phyloP scores from a whole-genome alignment of 92 coral and sea anemone genomes.

The Montipora capitata region DNA sequence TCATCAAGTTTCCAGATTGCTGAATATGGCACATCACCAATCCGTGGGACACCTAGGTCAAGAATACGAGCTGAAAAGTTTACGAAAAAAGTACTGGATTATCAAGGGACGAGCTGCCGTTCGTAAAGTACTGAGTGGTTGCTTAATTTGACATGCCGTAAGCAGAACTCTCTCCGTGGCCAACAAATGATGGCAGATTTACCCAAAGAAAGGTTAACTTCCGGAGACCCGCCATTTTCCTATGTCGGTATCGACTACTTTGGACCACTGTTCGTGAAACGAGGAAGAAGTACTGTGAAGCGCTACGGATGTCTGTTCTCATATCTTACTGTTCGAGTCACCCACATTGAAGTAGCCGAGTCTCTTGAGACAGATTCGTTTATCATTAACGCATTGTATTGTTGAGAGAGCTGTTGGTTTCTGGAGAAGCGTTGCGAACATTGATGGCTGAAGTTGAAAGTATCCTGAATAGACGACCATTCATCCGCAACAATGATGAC shows the following conservation, averaged over 20 bases:
- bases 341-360: not conserved
- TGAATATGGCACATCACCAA: constrained; percentile 18
- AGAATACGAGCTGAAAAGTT: too few species aligned
- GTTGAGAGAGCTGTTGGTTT: too few species aligned
- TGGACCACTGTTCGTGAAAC: too few species aligned
- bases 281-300: too few species aligned
- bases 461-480: not conserved
- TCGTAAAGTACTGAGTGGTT: constrained; percentile 11
- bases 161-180: constrained; percentile 15
- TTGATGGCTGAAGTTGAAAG: not conserved
- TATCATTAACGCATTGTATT: constrained; percentile 22
- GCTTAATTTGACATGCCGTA: too few species aligned
- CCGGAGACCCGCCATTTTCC: not conserved
- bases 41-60: constrained; percentile 22
- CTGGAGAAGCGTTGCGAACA: too few species aligned
- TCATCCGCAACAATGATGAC: not conserved
- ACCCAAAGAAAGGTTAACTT: not conserved
- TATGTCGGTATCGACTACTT: not conserved
- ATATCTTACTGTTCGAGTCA: too few species aligned
- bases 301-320: too few species aligned
- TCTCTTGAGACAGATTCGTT: constrained; percentile 1
- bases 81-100: constrained; percentile 8
- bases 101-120: constrained; percentile 57
- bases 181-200: constrained; percentile 2
- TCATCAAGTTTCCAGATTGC: too few species aligned